phyloP scores from a whole-genome alignment of 1,140 invertebrate genomes.

The Hypsibius dujardini region DNA sequence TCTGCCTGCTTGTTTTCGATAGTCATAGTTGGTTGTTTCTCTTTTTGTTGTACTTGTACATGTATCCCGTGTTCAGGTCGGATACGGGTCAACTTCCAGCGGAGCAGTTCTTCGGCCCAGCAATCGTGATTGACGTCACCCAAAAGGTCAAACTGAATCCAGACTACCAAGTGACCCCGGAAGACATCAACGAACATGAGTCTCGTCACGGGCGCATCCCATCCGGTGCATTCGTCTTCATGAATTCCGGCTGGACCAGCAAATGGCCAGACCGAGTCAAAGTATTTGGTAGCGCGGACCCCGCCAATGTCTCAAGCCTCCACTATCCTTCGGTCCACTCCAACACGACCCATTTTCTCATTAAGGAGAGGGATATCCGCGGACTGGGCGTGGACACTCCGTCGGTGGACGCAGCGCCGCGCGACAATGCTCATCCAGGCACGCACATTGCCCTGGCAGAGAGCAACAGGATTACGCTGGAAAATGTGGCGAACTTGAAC shows the following conservation, averaged over 20 bases:
- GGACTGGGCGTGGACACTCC: slow-evolving; percentile 23
- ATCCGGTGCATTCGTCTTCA: slow-evolving; percentile 23
- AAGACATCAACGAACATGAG: slow-evolving; percentile 24
- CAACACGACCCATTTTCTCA: slow-evolving; percentile 23
- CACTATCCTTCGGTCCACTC: slow-evolving; percentile 24
- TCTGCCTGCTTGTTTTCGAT: background rate
- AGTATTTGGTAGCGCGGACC: slow-evolving; percentile 21
- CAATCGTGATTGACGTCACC: slow-evolving; percentile 25
- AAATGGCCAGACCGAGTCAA: slow-evolving; percentile 21
- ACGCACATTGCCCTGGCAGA: slow-evolving; percentile 19
- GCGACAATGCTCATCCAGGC: background rate
- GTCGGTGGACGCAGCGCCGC: slow-evolving; percentile 20
- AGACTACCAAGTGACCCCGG: slow-evolving; percentile 23
- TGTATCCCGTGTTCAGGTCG: slow-evolving; percentile 7
- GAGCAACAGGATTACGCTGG: slow-evolving; percentile 19
- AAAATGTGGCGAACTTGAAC: slow-evolving; percentile 20
- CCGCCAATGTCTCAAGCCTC: slow-evolving; percentile 23
- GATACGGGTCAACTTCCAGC: slow-evolving; percentile 22
- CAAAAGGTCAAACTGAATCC: slow-evolving; percentile 21
- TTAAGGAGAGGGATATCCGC: slow-evolving; percentile 23
- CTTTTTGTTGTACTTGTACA: too few relatives aligned
- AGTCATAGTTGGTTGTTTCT: too few relatives aligned
- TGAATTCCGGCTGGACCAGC: slow-evolving; percentile 26
- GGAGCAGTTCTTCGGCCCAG: slow-evolving; percentile 24
- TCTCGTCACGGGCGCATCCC: slow-evolving; percentile 23